phyloP scores from a whole-genome alignment of 2,113 vertebrate genomes.

The Ptychochromis oligacanthus region DNA sequence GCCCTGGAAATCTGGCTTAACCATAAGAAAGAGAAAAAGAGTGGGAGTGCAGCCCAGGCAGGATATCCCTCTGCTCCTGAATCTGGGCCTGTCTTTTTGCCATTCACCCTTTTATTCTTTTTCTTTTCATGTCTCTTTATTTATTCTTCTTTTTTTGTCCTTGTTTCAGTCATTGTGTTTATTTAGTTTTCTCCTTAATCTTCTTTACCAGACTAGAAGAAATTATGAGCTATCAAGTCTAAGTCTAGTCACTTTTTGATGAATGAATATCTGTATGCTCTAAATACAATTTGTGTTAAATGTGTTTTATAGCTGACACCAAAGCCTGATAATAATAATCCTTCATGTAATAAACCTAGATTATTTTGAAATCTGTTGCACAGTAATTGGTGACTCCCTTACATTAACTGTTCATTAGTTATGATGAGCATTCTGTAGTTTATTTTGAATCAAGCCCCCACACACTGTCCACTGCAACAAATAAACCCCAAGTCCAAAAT shows the following conservation, averaged over 20 bases:
- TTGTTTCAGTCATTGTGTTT: background rate
- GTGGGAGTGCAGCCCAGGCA: conserved; percentile 47
- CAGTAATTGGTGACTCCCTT: background rate
- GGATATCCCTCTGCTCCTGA: conserved; percentile 43
- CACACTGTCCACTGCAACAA: background rate
- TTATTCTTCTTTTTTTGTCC: background rate
- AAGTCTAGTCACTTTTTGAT: background rate
- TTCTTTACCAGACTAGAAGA: background rate
- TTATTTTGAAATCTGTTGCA: background rate
- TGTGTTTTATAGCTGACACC: background rate
- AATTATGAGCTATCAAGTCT: background rate
- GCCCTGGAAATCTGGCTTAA: conserved; percentile 48
- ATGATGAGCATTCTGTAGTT: no score
- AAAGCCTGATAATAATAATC: background rate
- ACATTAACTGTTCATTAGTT: background rate
- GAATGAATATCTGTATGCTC: background rate
- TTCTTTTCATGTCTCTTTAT: conserved; percentile 13
- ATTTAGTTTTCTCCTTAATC: background rate
- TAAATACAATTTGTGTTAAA: background rate
- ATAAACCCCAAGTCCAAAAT: no score
- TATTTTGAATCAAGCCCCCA: background rate
- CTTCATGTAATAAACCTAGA: background rate
- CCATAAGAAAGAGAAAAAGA: conserved; percentile 29
- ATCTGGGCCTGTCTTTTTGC: conserved; percentile 30
- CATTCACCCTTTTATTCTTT: conserved; percentile 36